phyloP scores from a whole-genome alignment of 1,140 invertebrate genomes.

The Achroia grisella region DNA sequence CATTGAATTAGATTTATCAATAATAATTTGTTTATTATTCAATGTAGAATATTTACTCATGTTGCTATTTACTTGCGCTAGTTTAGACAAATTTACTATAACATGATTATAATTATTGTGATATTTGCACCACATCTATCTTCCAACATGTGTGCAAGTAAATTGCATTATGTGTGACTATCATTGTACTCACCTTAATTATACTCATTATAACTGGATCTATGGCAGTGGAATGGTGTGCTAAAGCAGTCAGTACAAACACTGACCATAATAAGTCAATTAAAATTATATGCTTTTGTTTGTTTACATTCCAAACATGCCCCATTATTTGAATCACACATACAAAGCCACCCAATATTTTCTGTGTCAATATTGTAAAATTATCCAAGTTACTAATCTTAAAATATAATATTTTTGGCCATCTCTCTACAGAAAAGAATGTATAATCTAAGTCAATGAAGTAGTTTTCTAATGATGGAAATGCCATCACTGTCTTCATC shows the following conservation, averaged over 20 bases:
- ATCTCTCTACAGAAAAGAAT: constrained; percentile 26
- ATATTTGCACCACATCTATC: too few species aligned
- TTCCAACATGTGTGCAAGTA: too few species aligned
- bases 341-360: constrained; percentile 42
- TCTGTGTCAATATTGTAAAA: constrained; percentile 43
- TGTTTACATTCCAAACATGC: constrained; percentile 49
- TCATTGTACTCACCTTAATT: constrained; percentile 50
- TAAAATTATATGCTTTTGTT: constrained; percentile 38
- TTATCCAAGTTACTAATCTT: constrained; percentile 22
- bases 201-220: constrained; percentile 39
- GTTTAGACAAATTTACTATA: too few species aligned
- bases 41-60: too few species aligned
- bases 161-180: too few species aligned
- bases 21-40: too few species aligned
- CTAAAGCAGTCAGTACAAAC: constrained; percentile 42
- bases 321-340: constrained; percentile 55
- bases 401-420: constrained; percentile 33
- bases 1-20: too few species aligned
- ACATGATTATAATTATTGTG: too few species aligned
- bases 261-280: constrained; percentile 54
- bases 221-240: constrained; percentile 22
- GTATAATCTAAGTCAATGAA: constrained; percentile 31
- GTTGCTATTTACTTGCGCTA: too few species aligned
- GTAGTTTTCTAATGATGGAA: constrained; percentile 50
- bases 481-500: constrained; percentile 59